Conservation (phyloP, 2,888 invertebrate genomes). For the Clanis bilineata region DNA sequence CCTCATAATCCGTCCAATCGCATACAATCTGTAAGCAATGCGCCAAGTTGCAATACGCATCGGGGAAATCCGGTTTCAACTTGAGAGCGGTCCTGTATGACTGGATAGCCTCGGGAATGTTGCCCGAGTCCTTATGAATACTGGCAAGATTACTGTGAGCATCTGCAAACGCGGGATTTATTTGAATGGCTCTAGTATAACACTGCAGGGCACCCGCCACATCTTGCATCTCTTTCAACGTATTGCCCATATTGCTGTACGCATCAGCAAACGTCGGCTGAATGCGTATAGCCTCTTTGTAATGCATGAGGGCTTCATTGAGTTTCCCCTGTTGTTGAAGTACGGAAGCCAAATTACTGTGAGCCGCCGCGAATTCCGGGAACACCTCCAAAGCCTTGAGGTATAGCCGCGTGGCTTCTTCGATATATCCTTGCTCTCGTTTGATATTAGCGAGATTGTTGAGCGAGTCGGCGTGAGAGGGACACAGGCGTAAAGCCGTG, state of each 20-base stretch:
- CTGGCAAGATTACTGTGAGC: slow-evolving; percentile 99
- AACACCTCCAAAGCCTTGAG: slow-evolving; percentile 96
- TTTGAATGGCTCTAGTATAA: slow-evolving; percentile 98
- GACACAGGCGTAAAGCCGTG: slow-evolving; percentile 96
- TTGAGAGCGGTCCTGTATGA: slow-evolving; percentile 98
- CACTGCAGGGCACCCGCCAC: slow-evolving; percentile 98
- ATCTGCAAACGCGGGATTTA: slow-evolving; percentile 99
- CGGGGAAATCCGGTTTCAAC: slow-evolving; percentile 99
- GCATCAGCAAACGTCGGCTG: slow-evolving; percentile 99
- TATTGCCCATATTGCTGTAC: slow-evolving; percentile 99
- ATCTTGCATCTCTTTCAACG: slow-evolving; percentile 99
- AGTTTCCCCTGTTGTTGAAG: slow-evolving; percentile 99
- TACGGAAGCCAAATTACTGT: slow-evolving; percentile 99
- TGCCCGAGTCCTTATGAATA: slow-evolving; percentile 99
- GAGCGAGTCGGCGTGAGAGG: slow-evolving; percentile 98
- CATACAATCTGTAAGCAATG: slow-evolving; percentile 99
- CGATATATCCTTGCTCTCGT: slow-evolving; percentile 98
- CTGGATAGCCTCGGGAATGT: slow-evolving; percentile 99
- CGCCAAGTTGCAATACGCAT: slow-evolving; percentile 99
- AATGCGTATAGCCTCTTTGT: slow-evolving; percentile 99
- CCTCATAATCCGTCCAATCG: slow-evolving; percentile 99
- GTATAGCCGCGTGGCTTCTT: slow-evolving; percentile 98
- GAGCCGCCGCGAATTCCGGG: slow-evolving; percentile 99
- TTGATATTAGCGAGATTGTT: slow-evolving; percentile 99
- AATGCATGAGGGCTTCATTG: slow-evolving; percentile 98